phyloP scores from a whole-genome alignment of 2,113 vertebrate genomes.

The Cyanistes caeruleus region DNA sequence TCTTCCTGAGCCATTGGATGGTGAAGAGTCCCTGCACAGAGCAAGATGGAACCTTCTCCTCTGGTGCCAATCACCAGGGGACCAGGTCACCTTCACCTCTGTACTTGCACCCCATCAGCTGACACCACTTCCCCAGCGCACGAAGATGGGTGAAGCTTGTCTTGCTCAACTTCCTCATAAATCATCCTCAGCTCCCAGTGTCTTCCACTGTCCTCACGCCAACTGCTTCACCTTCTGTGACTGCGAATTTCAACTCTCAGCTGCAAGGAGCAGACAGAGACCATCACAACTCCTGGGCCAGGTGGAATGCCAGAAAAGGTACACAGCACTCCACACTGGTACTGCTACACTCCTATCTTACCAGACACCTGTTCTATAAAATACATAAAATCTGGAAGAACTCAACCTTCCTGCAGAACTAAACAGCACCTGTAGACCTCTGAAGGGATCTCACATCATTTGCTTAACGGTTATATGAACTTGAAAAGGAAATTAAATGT shows the following conservation, averaged over 20 bases:
- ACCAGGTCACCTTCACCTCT: not conserved
- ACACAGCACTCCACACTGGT: too few species aligned
- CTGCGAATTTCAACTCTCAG: fast-evolving
- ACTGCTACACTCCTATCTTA: not conserved
- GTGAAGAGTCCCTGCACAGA: not conserved
- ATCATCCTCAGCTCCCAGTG: not conserved
- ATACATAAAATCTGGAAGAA: not conserved
- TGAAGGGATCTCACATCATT: not conserved
- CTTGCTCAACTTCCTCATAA: not conserved
- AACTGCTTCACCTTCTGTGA: not conserved
- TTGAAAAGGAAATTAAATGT: not conserved
- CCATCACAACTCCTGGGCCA: fast-evolving
- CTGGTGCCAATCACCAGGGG: not conserved
- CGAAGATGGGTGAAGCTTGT: not conserved
- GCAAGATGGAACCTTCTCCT: fast-evolving
- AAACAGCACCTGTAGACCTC: not conserved
- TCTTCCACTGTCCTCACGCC: not conserved
- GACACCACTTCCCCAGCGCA: fast-evolving
- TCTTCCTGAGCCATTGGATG: not conserved
- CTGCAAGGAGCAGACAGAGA: not conserved
- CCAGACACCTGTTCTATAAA: not conserved
- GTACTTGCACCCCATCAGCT: not conserved
- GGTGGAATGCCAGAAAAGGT: fast-evolving
- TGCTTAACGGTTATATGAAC: not conserved
- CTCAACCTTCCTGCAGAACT: not conserved